Conservation (phyloP, 2,113 vertebrate species). For the Trinectes maculatus region DNA sequence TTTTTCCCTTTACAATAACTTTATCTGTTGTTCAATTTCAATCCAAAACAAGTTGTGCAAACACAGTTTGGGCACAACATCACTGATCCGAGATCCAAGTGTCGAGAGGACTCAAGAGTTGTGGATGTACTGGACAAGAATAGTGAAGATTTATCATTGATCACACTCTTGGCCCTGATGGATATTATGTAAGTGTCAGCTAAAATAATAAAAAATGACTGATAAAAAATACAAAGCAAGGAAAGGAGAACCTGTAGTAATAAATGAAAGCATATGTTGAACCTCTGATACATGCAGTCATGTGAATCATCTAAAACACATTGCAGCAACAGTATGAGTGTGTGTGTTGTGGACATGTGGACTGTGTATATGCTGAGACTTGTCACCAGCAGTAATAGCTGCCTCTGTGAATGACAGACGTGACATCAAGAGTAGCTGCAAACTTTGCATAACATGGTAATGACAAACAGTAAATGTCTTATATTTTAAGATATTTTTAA, state of each 20-base stretch:
- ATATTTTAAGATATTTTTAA: neutral
- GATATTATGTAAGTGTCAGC: constrained; percentile 25
- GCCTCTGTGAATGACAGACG: constrained; percentile 74
- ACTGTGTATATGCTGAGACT: constrained; percentile 63
- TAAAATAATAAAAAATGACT: constrained; percentile 46
- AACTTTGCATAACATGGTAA: constrained; percentile 26
- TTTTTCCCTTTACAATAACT: constrained; percentile 45
- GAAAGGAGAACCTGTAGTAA: constrained; percentile 26
- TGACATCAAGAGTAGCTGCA: constrained; percentile 39
- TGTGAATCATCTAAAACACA: constrained; percentile 43
- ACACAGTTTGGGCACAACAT: constrained; percentile 69
- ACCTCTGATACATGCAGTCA: constrained; percentile 43
- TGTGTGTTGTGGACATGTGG: constrained; percentile 53
- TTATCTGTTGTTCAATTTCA: constrained; percentile 63
- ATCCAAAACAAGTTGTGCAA: constrained; percentile 77
- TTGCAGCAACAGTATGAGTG: constrained; percentile 43
- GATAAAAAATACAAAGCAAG: constrained; percentile 48
- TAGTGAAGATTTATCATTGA: constrained; percentile 22
- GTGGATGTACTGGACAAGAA: constrained; percentile 50
- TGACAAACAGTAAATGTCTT: constrained; percentile 32
- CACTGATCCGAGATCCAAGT: constrained; percentile 62
- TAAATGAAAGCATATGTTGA: constrained; percentile 27
- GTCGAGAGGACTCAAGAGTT: constrained; percentile 53
- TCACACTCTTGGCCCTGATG: constrained; percentile 30
- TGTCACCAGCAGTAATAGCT: constrained; percentile 75